Evolutionary conservation across 2,888 invertebrate genomes (phyloP), one percentile per base, ranked within the genome.

Genomic region (Crossocerus cetratus): DNA sequence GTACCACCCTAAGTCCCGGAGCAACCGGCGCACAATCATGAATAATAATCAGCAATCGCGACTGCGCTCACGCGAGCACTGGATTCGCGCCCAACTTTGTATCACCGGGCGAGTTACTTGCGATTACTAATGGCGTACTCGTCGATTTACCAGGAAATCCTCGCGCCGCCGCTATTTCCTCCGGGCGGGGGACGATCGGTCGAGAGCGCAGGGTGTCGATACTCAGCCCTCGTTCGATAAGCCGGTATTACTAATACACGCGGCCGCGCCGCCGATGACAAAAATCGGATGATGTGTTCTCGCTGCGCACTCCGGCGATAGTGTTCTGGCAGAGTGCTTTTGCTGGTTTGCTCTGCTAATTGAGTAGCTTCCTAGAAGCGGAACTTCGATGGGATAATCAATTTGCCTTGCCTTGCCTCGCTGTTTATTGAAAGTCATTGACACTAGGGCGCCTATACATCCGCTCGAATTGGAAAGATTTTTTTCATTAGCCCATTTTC

Each of bases 191-290:
- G n/a, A 57, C 22, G 56, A 22, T 16, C 11, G 2, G 5, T 23
- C 14, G 57, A 14, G 23, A 22, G n/a, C 58, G 3, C 16, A 14
- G 2, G 43, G n/a, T n/a, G 69, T 65, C 63, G 67, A 64, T 68
- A 45, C 54, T 58, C n/a, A 42, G 23, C 8, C 65, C 61, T 67
- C 72, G 67, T 32, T 74, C 74, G 73, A 68, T 67, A 49, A 49
- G 49, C 60, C 45, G 20, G 57, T 56, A 58, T 67, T 58, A 60
- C 66, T 16, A 16, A 59, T 43, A 49, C 56, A 60, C 70, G 59
- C 43, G 11, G 18, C 21, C 21, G 32, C 3, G 3, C 5, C 5
- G 32, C 8, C 32, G 13, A 8, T 49, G 49, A 16, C 49, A 49
- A 49, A 49, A 49, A 49, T 14, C 14, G 11, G 8, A 49, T 49